Base-by-base conservation (phyloP, 2,113 vertebrate species). In the Eubucco bourcierii region DNA sequence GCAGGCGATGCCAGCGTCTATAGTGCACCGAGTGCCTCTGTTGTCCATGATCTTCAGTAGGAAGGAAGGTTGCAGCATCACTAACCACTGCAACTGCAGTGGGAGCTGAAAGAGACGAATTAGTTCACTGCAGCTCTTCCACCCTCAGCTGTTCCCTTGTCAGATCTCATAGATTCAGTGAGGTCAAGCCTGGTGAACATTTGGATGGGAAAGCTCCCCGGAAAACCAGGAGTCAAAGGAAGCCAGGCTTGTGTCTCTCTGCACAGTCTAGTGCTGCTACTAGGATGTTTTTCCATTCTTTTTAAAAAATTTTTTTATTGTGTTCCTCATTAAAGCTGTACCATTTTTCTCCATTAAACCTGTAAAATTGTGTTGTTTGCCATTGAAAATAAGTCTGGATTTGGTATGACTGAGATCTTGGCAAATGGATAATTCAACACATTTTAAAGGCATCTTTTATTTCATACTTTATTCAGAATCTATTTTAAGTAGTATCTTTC, bases 1-100 rank as follows among this genome's bases (percentile, higher is more conserved):
- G 71, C 23, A 1, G 16, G 4, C 0, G 1, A 10, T 0, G 7
- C 7, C 88, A 76, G 37, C 28, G 5, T 27, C 41, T 7, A 0
- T 4, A 31, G 55, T 50, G 50, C 66, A n/a, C 29, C 3, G 3
- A 21, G 6, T 2, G 19, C 39, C 18, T 13, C 7, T 0, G 5
- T 16, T 2, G 39, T 14, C 0, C 1, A 21, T 58, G 74, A 4
- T 9, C 9, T 25, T 17, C 10, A 20, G 55, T 5, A 18, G 58
- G 66, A 20, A 23, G 74, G 28, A 27, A n/a, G 46, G 37, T 3
- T 77, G 60, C 58, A 6, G 87, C 74, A 6, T 15, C 31, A 2
- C 77, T 9, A 27, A 63, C 72, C 55, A 0, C 74, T 6, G 47
- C 27, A 1, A 28, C 27, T 2, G 10, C 80, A 12, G 2, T 33